phyloP scores from a whole-genome alignment of 1,140 invertebrate genomes.

The Sitophilus oryzae region DNA sequence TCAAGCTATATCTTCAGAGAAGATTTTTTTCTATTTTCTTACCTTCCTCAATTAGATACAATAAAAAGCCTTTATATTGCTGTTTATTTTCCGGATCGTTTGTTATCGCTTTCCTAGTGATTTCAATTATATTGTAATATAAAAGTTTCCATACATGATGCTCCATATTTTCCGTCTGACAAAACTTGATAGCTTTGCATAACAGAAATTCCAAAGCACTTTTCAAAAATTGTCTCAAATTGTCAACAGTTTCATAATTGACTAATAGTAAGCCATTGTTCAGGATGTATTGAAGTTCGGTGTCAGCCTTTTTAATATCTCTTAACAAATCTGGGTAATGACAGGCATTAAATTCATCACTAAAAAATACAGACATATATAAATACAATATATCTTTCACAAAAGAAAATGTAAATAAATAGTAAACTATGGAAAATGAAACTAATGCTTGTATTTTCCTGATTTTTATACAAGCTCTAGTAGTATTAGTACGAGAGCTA shows the following conservation, averaged over 20 bases:
- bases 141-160: constrained; percentile 88
- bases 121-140: constrained; percentile 87
- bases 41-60: constrained; percentile 72
- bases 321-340: constrained; percentile 49
- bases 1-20: no score
- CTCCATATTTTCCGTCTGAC: constrained; percentile 82
- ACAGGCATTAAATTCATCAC: constrained; percentile 49
- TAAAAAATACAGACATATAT: constrained; percentile 19
- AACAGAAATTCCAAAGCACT: constrained; percentile 68
- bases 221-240: constrained; percentile 56
- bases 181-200: constrained; percentile 78
- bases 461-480: no score
- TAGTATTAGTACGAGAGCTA: no score
- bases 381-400: background rate
- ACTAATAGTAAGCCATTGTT: constrained; percentile 44
- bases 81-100: constrained; percentile 50
- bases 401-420: background rate
- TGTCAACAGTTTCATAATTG: constrained; percentile 50
- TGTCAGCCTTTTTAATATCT: constrained; percentile 53
- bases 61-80: constrained; percentile 58
- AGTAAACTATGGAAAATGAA: no score
- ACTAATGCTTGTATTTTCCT: no score
- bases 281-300: constrained; percentile 51
- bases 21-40: constrained; percentile 1
- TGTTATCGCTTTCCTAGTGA: constrained; percentile 57